Evolutionary conservation across 2,113 vertebrate genomes (phyloP).

Genomic region (Silurus glanis): DNA sequence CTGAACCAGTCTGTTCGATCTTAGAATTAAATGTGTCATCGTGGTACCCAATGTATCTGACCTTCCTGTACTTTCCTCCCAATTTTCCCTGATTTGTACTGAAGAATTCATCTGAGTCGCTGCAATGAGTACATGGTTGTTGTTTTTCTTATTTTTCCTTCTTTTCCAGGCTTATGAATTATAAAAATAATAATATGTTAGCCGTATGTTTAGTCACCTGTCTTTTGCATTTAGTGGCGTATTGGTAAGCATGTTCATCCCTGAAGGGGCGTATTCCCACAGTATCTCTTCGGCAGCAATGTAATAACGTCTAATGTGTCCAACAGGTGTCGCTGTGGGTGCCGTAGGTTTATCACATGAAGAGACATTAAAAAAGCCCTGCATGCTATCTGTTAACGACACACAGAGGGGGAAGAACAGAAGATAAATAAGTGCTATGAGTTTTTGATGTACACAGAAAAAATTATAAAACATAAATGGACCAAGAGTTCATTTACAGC

Average conservation of each 20-base stretch:
- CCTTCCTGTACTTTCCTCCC: constrained; percentile 86
- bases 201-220: not conserved
- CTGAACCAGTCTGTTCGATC: constrained; percentile 58
- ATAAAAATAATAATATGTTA: too few species aligned
- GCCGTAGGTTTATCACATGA: not conserved
- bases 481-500: not conserved
- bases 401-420: not conserved
- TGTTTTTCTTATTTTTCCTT: too few species aligned
- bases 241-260: not conserved
- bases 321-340: not conserved
- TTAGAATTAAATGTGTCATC: constrained; percentile 75
- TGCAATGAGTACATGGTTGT: constrained; percentile 29
- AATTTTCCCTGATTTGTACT: constrained; percentile 74
- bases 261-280: not conserved
- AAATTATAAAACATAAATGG: not conserved
- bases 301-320: not conserved
- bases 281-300: constrained; percentile 8
- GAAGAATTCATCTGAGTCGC: constrained; percentile 77
- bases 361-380: constrained; percentile 9
- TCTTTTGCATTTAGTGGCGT: not conserved
- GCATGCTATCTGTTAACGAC: not conserved
- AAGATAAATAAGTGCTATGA: not conserved
- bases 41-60: constrained; percentile 79
- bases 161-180: too few species aligned
- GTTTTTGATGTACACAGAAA: not conserved